Conservation (phyloP, 1,140 invertebrate genomes). For the Drosophila nigrodunni region DNA sequence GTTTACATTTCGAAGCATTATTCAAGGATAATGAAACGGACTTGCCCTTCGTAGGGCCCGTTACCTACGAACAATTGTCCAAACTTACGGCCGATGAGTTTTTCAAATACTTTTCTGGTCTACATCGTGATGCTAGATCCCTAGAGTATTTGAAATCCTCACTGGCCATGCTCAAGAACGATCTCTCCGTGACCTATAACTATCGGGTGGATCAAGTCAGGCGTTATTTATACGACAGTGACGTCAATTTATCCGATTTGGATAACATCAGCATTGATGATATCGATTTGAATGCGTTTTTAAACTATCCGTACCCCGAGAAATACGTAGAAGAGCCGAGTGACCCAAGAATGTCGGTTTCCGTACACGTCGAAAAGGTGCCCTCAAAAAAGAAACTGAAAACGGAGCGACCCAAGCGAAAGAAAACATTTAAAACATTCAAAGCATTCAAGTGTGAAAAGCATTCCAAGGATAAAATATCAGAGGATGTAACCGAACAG, state of each 20-base stretch:
- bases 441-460: neutral
- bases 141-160: neutral
- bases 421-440: neutral
- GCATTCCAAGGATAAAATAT: neutral
- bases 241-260: neutral
- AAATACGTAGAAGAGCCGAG: neutral
- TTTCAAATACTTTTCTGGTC: neutral
- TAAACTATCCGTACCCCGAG: constrained; percentile 18
- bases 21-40: neutral
- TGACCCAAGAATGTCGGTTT: neutral
- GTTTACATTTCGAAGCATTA: neutral
- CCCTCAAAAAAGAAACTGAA: neutral
- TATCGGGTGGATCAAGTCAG: neutral
- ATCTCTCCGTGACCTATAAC: neutral
- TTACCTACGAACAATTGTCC: neutral
- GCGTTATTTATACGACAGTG: neutral
- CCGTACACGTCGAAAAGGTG: neutral
- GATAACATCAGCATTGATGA: constrained; percentile 17
- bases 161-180: neutral
- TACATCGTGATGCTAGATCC: neutral
- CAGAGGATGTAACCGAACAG: neutral
- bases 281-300: constrained; percentile 1
- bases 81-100: neutral
- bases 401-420: neutral
- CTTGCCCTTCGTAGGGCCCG: neutral